phyloP scores from a whole-genome alignment of 2,888 invertebrate genomes.

The Meganola albula region DNA sequence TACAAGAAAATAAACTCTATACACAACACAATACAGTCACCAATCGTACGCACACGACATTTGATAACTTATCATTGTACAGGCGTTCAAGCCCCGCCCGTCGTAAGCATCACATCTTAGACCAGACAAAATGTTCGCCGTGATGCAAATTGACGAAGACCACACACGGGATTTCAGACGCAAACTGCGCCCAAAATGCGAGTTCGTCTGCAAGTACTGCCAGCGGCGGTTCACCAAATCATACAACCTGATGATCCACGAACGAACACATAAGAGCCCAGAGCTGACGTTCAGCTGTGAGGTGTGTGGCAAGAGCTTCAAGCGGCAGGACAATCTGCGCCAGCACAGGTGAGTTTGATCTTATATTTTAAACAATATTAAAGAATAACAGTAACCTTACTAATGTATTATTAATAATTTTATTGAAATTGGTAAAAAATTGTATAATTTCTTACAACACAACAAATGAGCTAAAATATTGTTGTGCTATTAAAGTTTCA shows the following conservation, averaged over 20 bases:
- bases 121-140: constrained; percentile 88
- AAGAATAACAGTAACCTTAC: too few relatives aligned
- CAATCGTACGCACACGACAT: constrained; percentile 46
- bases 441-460: too few relatives aligned
- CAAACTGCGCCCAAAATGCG: constrained; percentile 95
- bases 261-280: constrained; percentile 97
- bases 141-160: constrained; percentile 94
- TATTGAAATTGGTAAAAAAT: too few relatives aligned
- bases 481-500: too few relatives aligned
- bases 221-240: constrained; percentile 98
- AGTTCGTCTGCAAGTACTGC: constrained; percentile 99
- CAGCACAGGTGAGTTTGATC: constrained; percentile 89
- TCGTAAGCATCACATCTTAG: constrained; percentile 68
- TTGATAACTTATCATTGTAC: constrained; percentile 66
- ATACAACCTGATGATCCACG: constrained; percentile 99
- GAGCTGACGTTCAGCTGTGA: constrained; percentile 98
- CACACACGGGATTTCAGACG: constrained; percentile 90
- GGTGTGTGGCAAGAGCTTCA: constrained; percentile 98
- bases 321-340: constrained; percentile 96
- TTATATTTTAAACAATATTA: too few relatives aligned
- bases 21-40: constrained; percentile 35
- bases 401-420: too few relatives aligned
- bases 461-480: too few relatives aligned
- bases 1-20: constrained; percentile 31
- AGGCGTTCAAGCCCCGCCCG: constrained; percentile 74